Conservation (phyloP, 2,113 vertebrate species). For the Brachyhypopomus occidentalis region DNA sequence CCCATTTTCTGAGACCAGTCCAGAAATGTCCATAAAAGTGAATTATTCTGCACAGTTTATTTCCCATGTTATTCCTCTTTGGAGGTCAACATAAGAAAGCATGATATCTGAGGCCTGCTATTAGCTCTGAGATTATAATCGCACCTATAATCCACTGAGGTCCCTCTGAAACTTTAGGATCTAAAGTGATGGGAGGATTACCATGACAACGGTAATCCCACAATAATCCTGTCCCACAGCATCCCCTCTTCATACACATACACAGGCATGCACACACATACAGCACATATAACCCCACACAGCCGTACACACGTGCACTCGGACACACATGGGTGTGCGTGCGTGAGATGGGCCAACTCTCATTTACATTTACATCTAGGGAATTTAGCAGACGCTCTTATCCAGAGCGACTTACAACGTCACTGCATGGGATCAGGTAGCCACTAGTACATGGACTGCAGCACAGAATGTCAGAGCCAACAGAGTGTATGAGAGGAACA, state of each 20-base stretch:
- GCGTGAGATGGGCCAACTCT: background rate
- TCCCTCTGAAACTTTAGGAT: conserved; percentile 41
- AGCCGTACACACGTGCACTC: background rate
- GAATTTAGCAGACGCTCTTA: too few species aligned
- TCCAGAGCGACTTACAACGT: too few species aligned
- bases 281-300: background rate
- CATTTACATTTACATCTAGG: background rate
- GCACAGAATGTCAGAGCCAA: background rate
- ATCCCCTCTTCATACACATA: conserved; percentile 26
- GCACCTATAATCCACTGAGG: background rate
- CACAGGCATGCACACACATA: background rate
- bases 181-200: conserved; percentile 57
- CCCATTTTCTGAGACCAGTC: background rate
- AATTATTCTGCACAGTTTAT: background rate
- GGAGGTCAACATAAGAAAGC: conserved; percentile 10
- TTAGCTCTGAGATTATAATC: conserved; percentile 32
- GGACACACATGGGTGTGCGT: background rate
- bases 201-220: conserved; percentile 54
- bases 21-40: background rate
- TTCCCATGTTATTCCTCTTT: background rate
- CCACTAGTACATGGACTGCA: background rate
- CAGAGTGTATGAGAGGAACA: background rate
- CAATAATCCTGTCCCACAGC: conserved; percentile 53
- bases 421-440: background rate
- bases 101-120: background rate